Conservation (phyloP, 2,888 invertebrate genomes). For the Tiliacea citrago region DNA sequence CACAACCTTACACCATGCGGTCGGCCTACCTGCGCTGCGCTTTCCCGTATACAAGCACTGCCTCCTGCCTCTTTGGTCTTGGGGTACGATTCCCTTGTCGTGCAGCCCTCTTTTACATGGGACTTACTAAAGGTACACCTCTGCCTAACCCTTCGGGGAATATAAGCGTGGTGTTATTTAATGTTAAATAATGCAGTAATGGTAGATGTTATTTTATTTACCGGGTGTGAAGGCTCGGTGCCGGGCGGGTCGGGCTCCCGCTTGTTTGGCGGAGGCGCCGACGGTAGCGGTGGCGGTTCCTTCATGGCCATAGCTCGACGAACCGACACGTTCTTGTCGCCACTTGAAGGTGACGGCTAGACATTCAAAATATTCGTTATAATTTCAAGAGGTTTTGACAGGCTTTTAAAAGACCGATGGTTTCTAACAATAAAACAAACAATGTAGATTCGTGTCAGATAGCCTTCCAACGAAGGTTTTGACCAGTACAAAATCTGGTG, state of each 20-base stretch:
- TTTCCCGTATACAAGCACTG: background rate
- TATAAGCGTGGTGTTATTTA: background rate
- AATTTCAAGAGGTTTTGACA: background rate
- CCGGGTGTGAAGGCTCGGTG: constrained; percentile 85
- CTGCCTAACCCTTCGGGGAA: background rate
- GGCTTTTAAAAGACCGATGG: background rate
- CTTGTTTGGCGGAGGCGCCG: constrained; percentile 88
- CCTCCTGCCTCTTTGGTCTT: background rate
- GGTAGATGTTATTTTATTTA: constrained; percentile 31
- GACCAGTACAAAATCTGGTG: background rate
- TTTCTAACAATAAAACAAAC: background rate
- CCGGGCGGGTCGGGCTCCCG: constrained; percentile 91
- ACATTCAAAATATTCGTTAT: background rate
- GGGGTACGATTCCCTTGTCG: background rate
- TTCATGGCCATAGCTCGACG: constrained; percentile 92
- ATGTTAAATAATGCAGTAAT: background rate
- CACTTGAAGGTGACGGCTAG: constrained; percentile 75
- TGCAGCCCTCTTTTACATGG: background rate
- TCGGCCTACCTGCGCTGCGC: background rate
- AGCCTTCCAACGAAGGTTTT: background rate
- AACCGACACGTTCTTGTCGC: constrained; percentile 91
- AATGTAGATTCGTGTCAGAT: background rate
- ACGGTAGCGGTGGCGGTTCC: constrained; percentile 90
- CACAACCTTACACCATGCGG: background rate
- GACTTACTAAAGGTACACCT: background rate